Base-by-base conservation (phyloP, 1,140 invertebrate species). In the Eufriesea mexicana region DNA sequence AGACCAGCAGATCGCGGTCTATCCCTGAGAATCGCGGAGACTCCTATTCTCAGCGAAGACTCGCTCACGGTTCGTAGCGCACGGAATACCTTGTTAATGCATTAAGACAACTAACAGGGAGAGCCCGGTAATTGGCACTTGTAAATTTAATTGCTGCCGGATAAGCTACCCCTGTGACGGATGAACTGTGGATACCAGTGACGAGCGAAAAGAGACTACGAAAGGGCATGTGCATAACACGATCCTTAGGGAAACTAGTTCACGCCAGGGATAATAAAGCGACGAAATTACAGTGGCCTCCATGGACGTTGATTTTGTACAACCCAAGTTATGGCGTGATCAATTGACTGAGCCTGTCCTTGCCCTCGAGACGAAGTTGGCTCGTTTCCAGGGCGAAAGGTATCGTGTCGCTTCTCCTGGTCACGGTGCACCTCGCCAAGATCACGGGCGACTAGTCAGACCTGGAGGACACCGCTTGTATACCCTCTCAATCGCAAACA, bases 351-450 rank as follows among this genome's bases (percentile, higher is more conserved):
- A 47, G 45, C 57, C 54, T 88, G 87, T 84, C 87, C 87, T 89
- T 89, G 84, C 76, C 83, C 87, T 89, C 79, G 84, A 89, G 59
- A 67, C 57, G 20, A 80, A 88, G 45, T 88, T 89, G 84, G 87
- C 87, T 83, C 51, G 84, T 16, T 88, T 89, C 87, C 86, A 89
- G 86, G 61, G 54, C 85, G 75, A 79, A 88, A 88, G 83, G 75
- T 79, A 88, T 45, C 55, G 35, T 12, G 62, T 55, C 71, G 64
- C 23, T 20, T 49, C 64, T 51, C 59, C 64, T 57, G 68, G 66
- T 82, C 84, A 64, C 71, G 82, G 72, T 77, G 61, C 71, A 62
- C 61, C 54, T 67, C 61, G 70, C 45, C 86, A 88, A 87, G 83
- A 87, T 88, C 86, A 87, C 73, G 83, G 83, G n/a, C 86, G 74